phyloP scores from a whole-genome alignment of 2,113 vertebrate species.

The Panthera uncia region DNA sequence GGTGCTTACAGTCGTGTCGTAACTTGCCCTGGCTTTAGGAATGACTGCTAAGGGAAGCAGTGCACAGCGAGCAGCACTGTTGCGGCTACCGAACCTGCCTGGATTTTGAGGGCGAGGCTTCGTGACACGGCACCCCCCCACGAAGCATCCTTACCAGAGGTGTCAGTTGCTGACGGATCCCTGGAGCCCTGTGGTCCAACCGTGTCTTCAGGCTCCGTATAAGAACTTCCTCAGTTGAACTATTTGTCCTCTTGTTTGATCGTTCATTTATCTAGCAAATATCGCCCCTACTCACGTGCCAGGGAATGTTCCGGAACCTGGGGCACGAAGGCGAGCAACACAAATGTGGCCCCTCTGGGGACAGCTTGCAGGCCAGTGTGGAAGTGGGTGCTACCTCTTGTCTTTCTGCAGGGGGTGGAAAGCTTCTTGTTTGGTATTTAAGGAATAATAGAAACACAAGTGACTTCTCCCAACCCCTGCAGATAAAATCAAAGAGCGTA shows the following conservation, averaged over 20 bases:
- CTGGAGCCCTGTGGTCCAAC: not conserved
- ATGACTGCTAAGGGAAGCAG: not conserved
- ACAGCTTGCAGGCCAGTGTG: not conserved
- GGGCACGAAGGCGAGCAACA: not conserved
- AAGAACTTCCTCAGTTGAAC: not conserved
- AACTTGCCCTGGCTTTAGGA: not conserved
- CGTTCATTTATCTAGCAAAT: not conserved
- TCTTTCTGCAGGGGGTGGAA: not conserved
- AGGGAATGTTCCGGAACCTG: not conserved
- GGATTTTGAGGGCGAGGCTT: not conserved
- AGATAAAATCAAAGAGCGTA: not conserved
- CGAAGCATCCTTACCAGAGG: not conserved
- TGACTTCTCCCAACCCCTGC: not conserved
- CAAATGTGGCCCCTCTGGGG: not conserved
- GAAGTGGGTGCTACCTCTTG: not conserved
- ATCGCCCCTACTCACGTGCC: not conserved
- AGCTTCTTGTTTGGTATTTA: not conserved
- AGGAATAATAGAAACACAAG: not conserved
- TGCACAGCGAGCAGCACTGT: no score
- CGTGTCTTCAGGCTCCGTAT: not conserved
- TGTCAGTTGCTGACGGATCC: not conserved
- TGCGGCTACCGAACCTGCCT: no score
- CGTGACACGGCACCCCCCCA: fast-evolving
- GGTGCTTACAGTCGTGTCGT: not conserved
- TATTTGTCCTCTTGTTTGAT: not conserved